Evolutionary conservation across 2,797 vertebrate species (phyloP), one percentile per base, ranked within the genome.

Genomic region (Pantherophis alleghaniensis): DNA sequence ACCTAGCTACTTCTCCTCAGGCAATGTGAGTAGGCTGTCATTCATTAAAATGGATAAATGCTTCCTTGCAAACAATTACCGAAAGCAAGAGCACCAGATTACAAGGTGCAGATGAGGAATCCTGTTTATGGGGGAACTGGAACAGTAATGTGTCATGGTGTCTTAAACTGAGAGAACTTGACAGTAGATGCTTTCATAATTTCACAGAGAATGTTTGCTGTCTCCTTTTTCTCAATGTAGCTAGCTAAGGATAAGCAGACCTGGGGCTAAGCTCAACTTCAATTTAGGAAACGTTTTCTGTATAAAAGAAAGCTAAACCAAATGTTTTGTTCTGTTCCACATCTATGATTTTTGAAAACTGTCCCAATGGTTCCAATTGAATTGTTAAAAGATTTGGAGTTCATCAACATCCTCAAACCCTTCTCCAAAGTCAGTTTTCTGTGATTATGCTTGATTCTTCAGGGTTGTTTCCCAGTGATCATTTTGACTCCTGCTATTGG

Each of bases 61-160:
- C 16, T 94, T 90, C 24, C 51, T 92, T 92, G 92, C 94, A 83
- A 0, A 11, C 92, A 92, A 90, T 63, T 18, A 61, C 32, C 16
- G 92, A 87, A 0, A 89, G 55, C 1, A 51, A 93, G 13, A 95
- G 79, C 16, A 55, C 69, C 0, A n/a, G 69, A 93, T 61, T 96
- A 12, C 55, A 11, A 28, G 79, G 28, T 90, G 86, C 93, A 96
- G 88, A 61, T 86, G 63, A 83, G 90, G 92, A 93, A 89, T 95
- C 91, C 1, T 69, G 92, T 93, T 91, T 90, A 83, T n/a, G 2
- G 2, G 74, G 60, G 90, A 95, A n/a, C 22, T n/a, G 0, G 0
- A 90, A 28, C 0, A 0, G 87, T 87, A 91, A 92, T 18, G 22
- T 12, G 95, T 95, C 63, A 88, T 92, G 66, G 93, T 86, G 59